Evolutionary conservation across 1,140 invertebrate genomes (phyloP), one percentile per base, ranked within the genome.

Genomic region (Muscidifurax raptorellus): DNA sequence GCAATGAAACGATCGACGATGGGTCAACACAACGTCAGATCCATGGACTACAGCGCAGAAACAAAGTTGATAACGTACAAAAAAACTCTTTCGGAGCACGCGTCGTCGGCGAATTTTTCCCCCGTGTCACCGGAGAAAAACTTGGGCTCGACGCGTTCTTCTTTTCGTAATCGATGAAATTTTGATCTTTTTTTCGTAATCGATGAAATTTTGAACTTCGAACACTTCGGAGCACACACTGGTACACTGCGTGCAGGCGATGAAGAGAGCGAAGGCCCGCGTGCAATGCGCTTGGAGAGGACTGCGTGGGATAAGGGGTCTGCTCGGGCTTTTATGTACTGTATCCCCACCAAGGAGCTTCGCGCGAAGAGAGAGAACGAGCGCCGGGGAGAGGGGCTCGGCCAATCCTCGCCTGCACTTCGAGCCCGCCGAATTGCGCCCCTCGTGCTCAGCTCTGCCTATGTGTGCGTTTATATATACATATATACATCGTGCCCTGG

Each of bases 371-470:
- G 52, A 59, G 52, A 18, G 52, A 3, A 22, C 32, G 32, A 40
- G 30, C 18, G 25, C 28, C n/a, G n/a, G n/a, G 28, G 80, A 28
- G 78, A n/a, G 85, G 84, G 22, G 18, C 27, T 22, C 25, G 40
- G 47, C 79, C 83, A 81, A 81, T 85, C 69, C 22, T 12, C 2
- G n/a, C 4, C 15, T 5, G 36, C 32, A 15, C 15, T 47, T 4
- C 0, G 13, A 30, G 2, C 83, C 69, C 83, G 77, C 77, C 83
- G 83, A 84, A 72, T 67, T 74, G 52, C 64, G 77, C 83, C 83
- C 77, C 83, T 84, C 30, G 74, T 71, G 82, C 82, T 2, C n/a
- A 40, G 27, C 67, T 22, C 67, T n/a, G n/a, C n/a, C n/a, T n/a
- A n/a, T n/a, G n/a, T n/a, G n/a, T 18, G 32, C 44, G 13, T 1